Evolutionary conservation across 1,140 invertebrate species (phyloP).

Genomic region (Aphelinus certus): DNA sequence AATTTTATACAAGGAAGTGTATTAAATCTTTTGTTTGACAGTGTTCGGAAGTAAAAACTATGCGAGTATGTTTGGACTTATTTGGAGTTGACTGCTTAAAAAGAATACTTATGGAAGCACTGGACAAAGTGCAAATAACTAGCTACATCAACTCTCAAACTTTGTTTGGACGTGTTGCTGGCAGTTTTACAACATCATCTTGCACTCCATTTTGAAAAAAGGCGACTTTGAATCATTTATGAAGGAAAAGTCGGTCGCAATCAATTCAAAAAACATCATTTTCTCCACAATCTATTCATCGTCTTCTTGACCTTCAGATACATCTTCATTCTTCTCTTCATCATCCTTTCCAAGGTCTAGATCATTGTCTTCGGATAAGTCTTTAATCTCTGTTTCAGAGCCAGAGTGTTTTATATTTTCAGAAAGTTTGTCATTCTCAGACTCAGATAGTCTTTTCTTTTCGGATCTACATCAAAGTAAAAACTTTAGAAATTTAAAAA

Average conservation of each 20-base stretch:
- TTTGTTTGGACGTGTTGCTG: constrained; percentile 32
- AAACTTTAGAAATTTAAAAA: constrained; percentile 1
- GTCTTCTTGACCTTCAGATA: constrained; percentile 60
- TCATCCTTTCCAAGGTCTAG: constrained; percentile 53
- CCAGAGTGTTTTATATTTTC: constrained; percentile 51
- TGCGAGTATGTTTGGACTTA: constrained; percentile 33
- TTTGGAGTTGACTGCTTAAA: constrained; percentile 29
- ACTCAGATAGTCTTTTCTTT: constrained; percentile 48
- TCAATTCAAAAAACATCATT: constrained; percentile 28
- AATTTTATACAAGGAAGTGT: no score
- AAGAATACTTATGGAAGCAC: constrained; percentile 22
- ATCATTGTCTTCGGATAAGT: constrained; percentile 52
- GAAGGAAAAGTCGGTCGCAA: constrained; percentile 30
- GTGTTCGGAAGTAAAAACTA: constrained; percentile 36
- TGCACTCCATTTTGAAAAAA: constrained; percentile 7
- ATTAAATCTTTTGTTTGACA: no score
- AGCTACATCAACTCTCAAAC: constrained; percentile 22
- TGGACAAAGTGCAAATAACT: constrained; percentile 8
- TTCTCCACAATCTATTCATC: constrained; percentile 55
- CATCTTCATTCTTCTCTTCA: constrained; percentile 58
- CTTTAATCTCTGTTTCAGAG: constrained; percentile 54
- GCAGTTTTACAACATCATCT: constrained; percentile 27
- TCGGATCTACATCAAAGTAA: constrained; percentile 45
- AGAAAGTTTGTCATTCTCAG: constrained; percentile 44
- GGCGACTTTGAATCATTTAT: constrained; percentile 31